Conservation (phyloP, 2,888 invertebrate genomes). For the Drosophila lacicola region DNA sequence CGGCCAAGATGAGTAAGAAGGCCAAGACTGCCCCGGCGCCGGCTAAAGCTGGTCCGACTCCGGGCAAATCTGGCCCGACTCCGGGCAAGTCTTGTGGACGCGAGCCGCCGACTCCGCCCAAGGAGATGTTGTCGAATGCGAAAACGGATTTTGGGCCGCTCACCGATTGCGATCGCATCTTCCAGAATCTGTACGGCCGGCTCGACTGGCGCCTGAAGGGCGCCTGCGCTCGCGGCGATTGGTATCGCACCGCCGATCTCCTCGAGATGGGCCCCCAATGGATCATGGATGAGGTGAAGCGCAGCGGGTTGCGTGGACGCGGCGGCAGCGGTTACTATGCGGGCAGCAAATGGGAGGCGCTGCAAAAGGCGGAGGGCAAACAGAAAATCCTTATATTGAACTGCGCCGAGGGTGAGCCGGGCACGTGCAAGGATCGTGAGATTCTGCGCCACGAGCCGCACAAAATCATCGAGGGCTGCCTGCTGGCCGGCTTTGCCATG, state of each 20-base stretch:
- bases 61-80: too few relatives aligned
- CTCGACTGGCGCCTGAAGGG: slow-evolving; percentile 98
- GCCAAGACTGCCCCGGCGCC: not conserved
- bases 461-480: slow-evolving; percentile 96
- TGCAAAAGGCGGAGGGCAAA: slow-evolving; percentile 86
- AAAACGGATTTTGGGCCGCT: slow-evolving; percentile 89
- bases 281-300: slow-evolving; percentile 97
- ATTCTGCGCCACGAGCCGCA: slow-evolving; percentile 99
- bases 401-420: slow-evolving; percentile 97
- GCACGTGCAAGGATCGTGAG: slow-evolving; percentile 99
- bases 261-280: slow-evolving; percentile 96
- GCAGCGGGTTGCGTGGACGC: slow-evolving; percentile 96
- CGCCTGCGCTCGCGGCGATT: slow-evolving; percentile 95
- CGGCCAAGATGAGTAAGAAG: not conserved
- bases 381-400: slow-evolving; percentile 97
- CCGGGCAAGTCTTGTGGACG: not conserved
- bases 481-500: slow-evolving; percentile 97
- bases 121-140: slow-evolving; percentile 86
- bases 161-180: slow-evolving; percentile 96
- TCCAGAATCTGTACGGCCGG: slow-evolving; percentile 98
- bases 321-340: slow-evolving; percentile 99
- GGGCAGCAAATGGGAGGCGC: slow-evolving; percentile 89
- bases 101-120: slow-evolving; percentile 74
- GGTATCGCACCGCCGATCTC: slow-evolving; percentile 99
- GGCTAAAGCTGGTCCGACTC: too few relatives aligned